Base-by-base conservation (phyloP, 2,888 invertebrate species). In the Synanthedon tipuliformis region DNA sequence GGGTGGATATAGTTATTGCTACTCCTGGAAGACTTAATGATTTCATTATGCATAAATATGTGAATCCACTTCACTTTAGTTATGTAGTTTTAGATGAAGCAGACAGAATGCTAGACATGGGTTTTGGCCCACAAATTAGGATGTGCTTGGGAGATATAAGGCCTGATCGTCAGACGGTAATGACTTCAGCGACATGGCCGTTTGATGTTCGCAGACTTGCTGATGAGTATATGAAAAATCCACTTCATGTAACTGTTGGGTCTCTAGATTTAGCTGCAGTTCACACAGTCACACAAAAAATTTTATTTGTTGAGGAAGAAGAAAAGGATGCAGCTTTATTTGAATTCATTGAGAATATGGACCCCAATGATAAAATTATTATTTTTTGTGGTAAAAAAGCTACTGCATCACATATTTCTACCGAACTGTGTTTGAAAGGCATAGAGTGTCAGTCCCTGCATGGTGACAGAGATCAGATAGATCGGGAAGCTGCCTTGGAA, bases 101-200 rank as follows among this genome's bases (percentile, higher is more conserved):
- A 10, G 95, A 95, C 73, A 89, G 94, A 56, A 95, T 95, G 95
- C 80, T 95, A 60, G 95, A 95, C 64, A 93, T 95, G 92, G 95
- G 95, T 15, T 95, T 95, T 70, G 95, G 94, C 66, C 94, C 94
- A 3, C 95, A 92, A 89, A 99, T 98, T 59, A 90, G 94, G 45
- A 94, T 94, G 71, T 91, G 94, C 12, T 80, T 96, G 59, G 87
- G 94, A 55, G 92, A 93, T 68, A 91, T 96, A 18, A 89, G 96
- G 53, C 95, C 96, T 7, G 96, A 96, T 70, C 84, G 97, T 53
- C 97, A 98, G 75, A 96, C 96, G n/a, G 92, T 98, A 0, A 97
- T 98, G 97, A 98, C 98, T 0, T 95, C 94, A 71, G 98, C 98
- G 12, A 98, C 98, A 0, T 98, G 98, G 98, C 98, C 98, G 0